Evolutionary conservation across 2,113 vertebrate genomes (phyloP).

Genomic region (Callopanchax toddi): DNA sequence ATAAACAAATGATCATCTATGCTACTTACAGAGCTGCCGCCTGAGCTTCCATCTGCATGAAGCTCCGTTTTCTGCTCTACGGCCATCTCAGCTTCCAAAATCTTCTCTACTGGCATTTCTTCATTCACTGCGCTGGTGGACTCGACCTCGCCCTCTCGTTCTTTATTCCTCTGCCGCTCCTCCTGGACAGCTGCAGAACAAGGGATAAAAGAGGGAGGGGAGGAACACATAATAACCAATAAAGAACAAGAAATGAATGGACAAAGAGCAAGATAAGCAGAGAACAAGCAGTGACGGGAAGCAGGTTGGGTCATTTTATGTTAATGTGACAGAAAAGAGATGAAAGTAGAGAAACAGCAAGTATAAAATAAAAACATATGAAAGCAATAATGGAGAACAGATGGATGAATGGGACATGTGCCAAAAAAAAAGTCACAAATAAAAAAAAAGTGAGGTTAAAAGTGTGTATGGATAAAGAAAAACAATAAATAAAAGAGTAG

Average conservation of each 20-base stretch:
- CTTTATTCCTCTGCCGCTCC: constrained; percentile 90
- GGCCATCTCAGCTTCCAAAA: constrained; percentile 90
- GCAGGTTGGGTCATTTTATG: background rate
- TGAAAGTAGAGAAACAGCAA: no score
- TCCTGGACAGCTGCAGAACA: constrained; percentile 87
- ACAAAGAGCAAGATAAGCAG: constrained; percentile 16
- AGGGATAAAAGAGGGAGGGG: background rate
- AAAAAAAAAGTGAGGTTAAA: background rate
- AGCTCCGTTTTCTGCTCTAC: constrained; percentile 94
- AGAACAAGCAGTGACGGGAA: constrained; percentile 1
- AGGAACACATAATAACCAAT: constrained; percentile 34
- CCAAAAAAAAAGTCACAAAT: background rate
- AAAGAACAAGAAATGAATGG: constrained; percentile 9
- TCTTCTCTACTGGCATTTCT: constrained; percentile 95
- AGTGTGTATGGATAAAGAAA: background rate
- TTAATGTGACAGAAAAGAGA: background rate
- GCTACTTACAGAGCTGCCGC: constrained; percentile 86
- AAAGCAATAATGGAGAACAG: background rate
- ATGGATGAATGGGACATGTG: background rate
- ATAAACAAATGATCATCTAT: background rate
- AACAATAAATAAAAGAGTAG: background rate
- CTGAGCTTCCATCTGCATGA: constrained; percentile 85
- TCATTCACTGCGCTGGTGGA: constrained; percentile 85
- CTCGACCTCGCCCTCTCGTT: constrained; percentile 87
- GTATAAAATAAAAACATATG: background rate